Evolutionary conservation across 2,888 invertebrate genomes (phyloP), one percentile per base, ranked within the genome.

Genomic region (Tillus elongatus): DNA sequence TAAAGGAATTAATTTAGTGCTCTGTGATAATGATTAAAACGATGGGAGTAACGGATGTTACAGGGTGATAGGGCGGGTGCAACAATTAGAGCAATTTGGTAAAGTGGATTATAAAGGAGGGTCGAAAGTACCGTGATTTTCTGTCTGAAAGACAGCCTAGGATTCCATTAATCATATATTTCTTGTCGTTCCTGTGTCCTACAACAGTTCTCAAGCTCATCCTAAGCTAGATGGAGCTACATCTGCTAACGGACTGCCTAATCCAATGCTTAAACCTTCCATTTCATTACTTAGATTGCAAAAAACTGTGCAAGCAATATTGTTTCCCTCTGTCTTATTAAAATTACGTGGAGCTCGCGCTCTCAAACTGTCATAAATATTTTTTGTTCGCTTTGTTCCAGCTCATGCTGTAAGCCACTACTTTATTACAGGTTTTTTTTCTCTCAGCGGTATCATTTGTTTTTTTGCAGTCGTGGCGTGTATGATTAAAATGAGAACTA

Each of bases 111-210:
- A 37, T 44, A 49, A 47, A 44, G 44, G 41, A 46, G 44, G 43
- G 31, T 40, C 40, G 36, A 43, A 47, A 47, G 37, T 44, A 42
- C 47, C 44, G 42, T 47, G 42, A 46, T 47, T 45, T 49, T 43
- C 37, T 46, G 40, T 50, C 45, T 50, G 48, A 50, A 48, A 46
- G 50, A 48, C 48, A 48, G 44, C 42, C 45, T 45, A 40, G 44
- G 43, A 45, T 50, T 52, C 50, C 53, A 59, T 59, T 59, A 58
- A 58, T 59, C 57, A 59, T 58, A 58, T 56, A 59, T 59, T 59
- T 59, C 58, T 56, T 58, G 57, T 54, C 54, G 51, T 51, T 51
- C 47, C 45, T 40, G 37, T 44, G 24, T 19, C 24, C 24, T 19
- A 19, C n/a, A n/a, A n/a, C 43, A 44, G 44, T 47, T 45, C 45